phyloP scores from a whole-genome alignment of 2,113 vertebrate genomes.

The Bubo blakistoni region DNA sequence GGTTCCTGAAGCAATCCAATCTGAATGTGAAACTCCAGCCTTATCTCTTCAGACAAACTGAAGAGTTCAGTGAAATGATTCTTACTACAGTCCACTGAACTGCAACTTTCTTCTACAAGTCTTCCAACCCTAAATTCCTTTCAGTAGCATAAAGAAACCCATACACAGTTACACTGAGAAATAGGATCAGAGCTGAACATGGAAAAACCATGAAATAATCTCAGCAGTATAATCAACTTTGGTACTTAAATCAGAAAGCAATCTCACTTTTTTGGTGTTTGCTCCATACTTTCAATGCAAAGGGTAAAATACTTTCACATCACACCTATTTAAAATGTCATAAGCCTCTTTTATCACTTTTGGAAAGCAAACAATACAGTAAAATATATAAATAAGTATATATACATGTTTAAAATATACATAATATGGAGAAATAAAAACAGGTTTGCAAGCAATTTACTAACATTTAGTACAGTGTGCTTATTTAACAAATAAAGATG shows the following conservation, averaged over 20 bases:
- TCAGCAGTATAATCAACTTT: neutral
- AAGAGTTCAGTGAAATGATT: neutral
- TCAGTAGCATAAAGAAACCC: neutral
- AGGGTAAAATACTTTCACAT: neutral
- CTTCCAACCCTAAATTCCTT: neutral
- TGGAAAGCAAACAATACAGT: neutral
- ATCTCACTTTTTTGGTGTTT: neutral
- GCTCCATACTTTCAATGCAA: neutral
- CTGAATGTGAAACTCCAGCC: neutral
- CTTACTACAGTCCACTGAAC: neutral
- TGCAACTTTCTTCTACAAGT: neutral
- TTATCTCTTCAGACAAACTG: neutral
- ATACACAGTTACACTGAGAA: neutral
- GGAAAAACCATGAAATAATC: neutral
- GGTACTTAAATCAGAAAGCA: neutral
- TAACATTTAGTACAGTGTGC: neutral
- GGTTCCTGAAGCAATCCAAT: neutral
- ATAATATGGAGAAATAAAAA: neutral
- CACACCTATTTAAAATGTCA: neutral
- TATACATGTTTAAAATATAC: neutral
- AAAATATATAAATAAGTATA: neutral
- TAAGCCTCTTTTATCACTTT: neutral
- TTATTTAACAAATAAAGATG: neutral
- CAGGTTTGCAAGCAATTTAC: neutral
- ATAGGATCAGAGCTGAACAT: neutral